Base-by-base conservation (phyloP, 2,888 invertebrate species). In the Alloscopus bannaensis region DNA sequence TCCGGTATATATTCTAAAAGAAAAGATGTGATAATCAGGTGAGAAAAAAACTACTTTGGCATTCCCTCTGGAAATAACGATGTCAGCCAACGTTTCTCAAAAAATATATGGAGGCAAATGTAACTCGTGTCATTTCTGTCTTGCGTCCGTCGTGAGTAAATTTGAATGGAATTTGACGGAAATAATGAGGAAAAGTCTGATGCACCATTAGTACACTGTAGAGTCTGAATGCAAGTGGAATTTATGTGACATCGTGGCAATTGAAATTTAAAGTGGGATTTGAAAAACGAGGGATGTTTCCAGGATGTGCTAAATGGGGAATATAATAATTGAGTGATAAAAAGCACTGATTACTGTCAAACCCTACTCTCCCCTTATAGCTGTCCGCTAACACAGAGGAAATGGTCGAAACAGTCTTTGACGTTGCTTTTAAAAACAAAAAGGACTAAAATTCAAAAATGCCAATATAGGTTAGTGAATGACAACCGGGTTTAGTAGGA, bases 311-410 rank as follows among this genome's bases (percentile, higher is more conserved):
- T 52, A 16, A 20, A 52, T 1, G 3, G 2, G 22, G 20, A 42
- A n/a, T 36, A 6, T 8, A 31, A 31, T 59, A 59, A 59, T 59
- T 59, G 59, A 59, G 59, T 59, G 59, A 59, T 59, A 59, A 59
- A 59, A 29, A 29, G 59, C 18, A 18, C 22, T 59, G 59, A 59
- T 59, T 59, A 59, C n/a, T n/a, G n/a, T n/a, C 31, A 26, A 13
- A 55, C 6, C n/a, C 3, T 16, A 55, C 8, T 26, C 55, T 18
- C 6, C 36, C 36, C 6, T 13, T 22, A 55, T 28, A 29, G 18
- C 31, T 59, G 52, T 52, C 45, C 13, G 13, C 8, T 6, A 36
- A 36, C 6, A 36, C 6, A 36, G 13, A 36, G 8, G 8, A 47
- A 13, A 47, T 47, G 13, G n/a, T 36, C 36, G n/a, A n/a, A 47